These are phyloP conservation scores for Numida meleagris DNA, from an alignment of 2,113 vertebrate genomes.

Conservation along the genomic window DNA sequence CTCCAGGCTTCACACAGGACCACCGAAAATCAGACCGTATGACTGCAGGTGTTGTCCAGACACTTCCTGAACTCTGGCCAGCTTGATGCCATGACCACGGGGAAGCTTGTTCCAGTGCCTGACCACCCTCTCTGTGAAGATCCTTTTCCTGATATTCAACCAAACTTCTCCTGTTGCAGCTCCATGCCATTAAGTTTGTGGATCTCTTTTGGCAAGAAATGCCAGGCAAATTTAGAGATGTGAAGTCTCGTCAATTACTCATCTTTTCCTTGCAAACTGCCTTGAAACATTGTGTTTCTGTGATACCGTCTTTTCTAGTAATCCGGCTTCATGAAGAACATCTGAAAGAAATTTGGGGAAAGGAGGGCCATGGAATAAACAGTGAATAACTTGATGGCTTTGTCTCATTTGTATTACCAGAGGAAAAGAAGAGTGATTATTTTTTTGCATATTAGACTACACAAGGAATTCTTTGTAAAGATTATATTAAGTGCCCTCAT, in stretches of 20 bases:
- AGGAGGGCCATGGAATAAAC: background rate
- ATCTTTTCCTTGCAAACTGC: background rate
- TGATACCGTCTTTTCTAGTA: background rate
- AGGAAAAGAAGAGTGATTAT: background rate
- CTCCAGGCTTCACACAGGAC: too few relatives aligned
- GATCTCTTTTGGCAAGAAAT: background rate
- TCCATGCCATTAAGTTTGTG: background rate
- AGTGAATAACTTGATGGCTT: background rate
- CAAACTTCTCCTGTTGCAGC: too few relatives aligned
- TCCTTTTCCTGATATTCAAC: too few relatives aligned
- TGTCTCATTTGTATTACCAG: slow-evolving; percentile 6
- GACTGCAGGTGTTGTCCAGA: too few relatives aligned
- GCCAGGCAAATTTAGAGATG: background rate
- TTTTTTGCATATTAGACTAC: slow-evolving; percentile 7
- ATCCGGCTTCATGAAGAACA: background rate
- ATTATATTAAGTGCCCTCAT: background rate
- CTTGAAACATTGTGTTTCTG: background rate
- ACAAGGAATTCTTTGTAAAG: background rate
- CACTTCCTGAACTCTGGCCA: too few relatives aligned
- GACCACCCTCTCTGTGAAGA: too few relatives aligned
- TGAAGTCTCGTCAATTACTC: slow-evolving; percentile 6
- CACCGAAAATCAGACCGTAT: too few relatives aligned
- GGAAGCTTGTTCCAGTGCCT: too few relatives aligned
- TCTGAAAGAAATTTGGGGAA: slow-evolving; percentile 2
- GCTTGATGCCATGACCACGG: too few relatives aligned